Base-by-base conservation (phyloP, 2,113 vertebrate genomes). In the Bufo gargarizans region DNA sequence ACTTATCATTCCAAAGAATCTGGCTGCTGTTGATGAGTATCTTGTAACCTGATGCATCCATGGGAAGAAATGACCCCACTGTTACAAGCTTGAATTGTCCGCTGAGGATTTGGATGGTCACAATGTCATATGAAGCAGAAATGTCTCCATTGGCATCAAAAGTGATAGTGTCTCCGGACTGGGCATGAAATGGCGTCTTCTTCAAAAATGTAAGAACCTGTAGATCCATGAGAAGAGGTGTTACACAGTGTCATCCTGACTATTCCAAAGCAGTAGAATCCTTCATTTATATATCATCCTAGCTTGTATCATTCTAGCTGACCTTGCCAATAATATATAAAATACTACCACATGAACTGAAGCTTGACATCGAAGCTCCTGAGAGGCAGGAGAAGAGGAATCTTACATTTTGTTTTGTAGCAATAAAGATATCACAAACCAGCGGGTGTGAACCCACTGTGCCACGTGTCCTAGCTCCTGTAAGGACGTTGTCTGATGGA, bases 1-100 rank as follows among this genome's bases (percentile, higher is more conserved):
- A 81, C 17, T 56, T 55, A 49, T 87, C 61, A n/a, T 87, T 87
- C 86, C 86, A 87, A 33, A 58, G 4, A 43, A 87, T 81, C 3
- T 67, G 20, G 65, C 86, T 87, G 77, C 63, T 81, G 53, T 87
- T 80, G 17, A 87, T 47, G 22, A 58, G 2, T 6, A 87, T 58
- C 63, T 0, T n/a, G 45, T 87, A 22, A 56, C 22, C 77, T 13
- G 47, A 16, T 33, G 14, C 0, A 1, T 12, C 55, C 12, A 8
- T 53, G 0, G 86, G 86, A 55, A 58, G 22, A 50, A 87, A 81
- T 4, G 22, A 59, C 8, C 78, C 86, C 19, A 82, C 86, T 0
- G 56, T 87, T 17, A 87, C 67, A 3, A 87, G 12, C 7, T 74
- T 33, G 67, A 87, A 87, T 12, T 65, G 56, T 6, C 43, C 55